Evolutionary conservation across 2,888 invertebrate species (phyloP), one percentile per base, ranked within the genome.

Genomic region (Terebella lapidaria): DNA sequence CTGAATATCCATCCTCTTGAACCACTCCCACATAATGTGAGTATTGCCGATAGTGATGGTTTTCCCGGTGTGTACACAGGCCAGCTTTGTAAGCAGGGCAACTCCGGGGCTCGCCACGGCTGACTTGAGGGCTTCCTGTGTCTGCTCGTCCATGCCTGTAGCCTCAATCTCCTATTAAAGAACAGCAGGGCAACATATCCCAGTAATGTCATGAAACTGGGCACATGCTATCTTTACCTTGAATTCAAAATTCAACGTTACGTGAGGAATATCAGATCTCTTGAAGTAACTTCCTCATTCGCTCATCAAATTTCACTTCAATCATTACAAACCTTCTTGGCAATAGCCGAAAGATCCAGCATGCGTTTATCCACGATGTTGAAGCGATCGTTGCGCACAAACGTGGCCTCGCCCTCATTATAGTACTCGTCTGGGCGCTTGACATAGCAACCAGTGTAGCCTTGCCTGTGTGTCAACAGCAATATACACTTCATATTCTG

Each of bases 321-420:
- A n/a, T n/a, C n/a, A n/a, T n/a, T n/a, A n/a, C n/a, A n/a, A n/a
- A n/a, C n/a, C n/a, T n/a, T n/a, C n/a, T 18, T 47, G 20, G 56
- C 56, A n/a, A 22, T 49, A n/a, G 25, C 26, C 24, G 29, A 25
- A 22, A 62, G 54, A 3, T 46, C 20, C n/a, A 62, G 20, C 20
- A 26, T 24, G 24, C 55, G 15, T 29, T n/a, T 29, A 24, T 20
- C n/a, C 27, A 51, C 4, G 24, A 74, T 54, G 24, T 68, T 65
- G 66, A 78, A 78, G 54, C 70, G 61, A 49, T 61, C 66, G n/a
- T 69, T 71, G 63, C 68, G 74, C 67, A 68, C 76, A 61, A 79
- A 78, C 18, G 77, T 77, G 2, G 78, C 77, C 56, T 74, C 76
- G 2, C 79, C 79, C 65, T 79, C 79, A 60, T 73, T 64, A 62